Conservation (phyloP, 1,140 invertebrate genomes). For the Argopecten irradians region DNA sequence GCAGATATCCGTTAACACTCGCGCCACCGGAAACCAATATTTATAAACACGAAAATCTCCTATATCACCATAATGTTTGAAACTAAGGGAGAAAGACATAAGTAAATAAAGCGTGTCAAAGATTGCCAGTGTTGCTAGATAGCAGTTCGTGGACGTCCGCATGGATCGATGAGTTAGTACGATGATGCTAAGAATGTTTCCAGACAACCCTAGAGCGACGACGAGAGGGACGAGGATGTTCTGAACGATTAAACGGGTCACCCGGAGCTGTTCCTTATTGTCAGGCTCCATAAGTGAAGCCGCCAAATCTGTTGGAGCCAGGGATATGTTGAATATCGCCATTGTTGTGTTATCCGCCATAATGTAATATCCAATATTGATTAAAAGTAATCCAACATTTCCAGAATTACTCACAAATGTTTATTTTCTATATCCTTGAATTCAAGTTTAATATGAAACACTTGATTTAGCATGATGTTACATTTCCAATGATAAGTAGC, state of each 20-base stretch:
- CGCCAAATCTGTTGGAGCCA: background rate
- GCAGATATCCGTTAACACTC: conserved; percentile 82
- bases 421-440: no score
- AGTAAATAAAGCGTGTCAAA: conserved; percentile 85
- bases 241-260: conserved; percentile 55
- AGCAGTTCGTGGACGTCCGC: conserved; percentile 85
- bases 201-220: conserved; percentile 60
- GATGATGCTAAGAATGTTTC: conserved; percentile 68
- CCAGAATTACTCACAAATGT: no score
- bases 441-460: no score
- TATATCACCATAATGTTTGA: conserved; percentile 84
- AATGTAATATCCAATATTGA: background rate
- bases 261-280: conserved; percentile 29
- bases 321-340: background rate
- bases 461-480: no score
- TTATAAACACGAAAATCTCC: conserved; percentile 56
- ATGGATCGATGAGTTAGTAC: conserved; percentile 85
- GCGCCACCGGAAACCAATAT: conserved; percentile 75
- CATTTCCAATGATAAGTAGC: no score
- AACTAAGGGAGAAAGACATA: conserved; percentile 84
- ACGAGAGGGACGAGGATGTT: conserved; percentile 63
- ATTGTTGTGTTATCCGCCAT: background rate
- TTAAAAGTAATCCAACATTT: no score
- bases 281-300: background rate
- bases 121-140: conserved; percentile 85